Evolutionary conservation across 2,888 invertebrate genomes (phyloP).

Genomic region (Callyntrura sp.): DNA sequence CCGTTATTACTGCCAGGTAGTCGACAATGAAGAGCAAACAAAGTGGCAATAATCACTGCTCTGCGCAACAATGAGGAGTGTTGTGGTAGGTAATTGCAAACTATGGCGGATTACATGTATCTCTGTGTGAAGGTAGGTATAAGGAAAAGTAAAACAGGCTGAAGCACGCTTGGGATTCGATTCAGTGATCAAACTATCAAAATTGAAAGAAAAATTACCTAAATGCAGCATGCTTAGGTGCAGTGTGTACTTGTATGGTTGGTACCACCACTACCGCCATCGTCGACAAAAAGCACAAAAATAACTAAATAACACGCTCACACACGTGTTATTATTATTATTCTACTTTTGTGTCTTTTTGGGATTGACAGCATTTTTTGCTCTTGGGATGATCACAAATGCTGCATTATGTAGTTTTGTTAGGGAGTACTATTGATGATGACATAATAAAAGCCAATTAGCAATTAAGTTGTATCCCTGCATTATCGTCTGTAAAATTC

Average conservation of each 20-base stretch:
- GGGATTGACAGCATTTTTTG: not conserved
- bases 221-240: not conserved
- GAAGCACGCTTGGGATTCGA: conserved; percentile 36
- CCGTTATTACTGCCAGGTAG: not conserved
- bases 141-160: not conserved
- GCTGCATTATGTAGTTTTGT: not conserved
- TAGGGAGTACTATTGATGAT: not conserved
- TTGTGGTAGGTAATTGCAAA: conserved; percentile 69
- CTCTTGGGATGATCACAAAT: not conserved
- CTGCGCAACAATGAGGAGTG: conserved; percentile 57
- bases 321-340: not conserved
- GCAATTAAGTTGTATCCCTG: too few relatives aligned
- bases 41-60: conserved; percentile 1
- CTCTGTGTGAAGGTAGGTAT: too few relatives aligned
- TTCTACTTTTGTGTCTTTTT: not conserved
- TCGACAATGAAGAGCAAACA: not conserved
- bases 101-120: not conserved
- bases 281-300: too few relatives aligned
- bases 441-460: too few relatives aligned
- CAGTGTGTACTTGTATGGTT: conserved; percentile 43
- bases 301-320: too few relatives aligned
- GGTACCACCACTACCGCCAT: conserved; percentile 41
- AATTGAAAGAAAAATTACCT: not conserved
- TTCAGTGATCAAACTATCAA: conserved; percentile 34
- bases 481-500: too few relatives aligned